These are phyloP conservation scores for Tenrec ecaudatus DNA, from an alignment of 2,113 vertebrate species.

Conservation along the genomic window DNA sequence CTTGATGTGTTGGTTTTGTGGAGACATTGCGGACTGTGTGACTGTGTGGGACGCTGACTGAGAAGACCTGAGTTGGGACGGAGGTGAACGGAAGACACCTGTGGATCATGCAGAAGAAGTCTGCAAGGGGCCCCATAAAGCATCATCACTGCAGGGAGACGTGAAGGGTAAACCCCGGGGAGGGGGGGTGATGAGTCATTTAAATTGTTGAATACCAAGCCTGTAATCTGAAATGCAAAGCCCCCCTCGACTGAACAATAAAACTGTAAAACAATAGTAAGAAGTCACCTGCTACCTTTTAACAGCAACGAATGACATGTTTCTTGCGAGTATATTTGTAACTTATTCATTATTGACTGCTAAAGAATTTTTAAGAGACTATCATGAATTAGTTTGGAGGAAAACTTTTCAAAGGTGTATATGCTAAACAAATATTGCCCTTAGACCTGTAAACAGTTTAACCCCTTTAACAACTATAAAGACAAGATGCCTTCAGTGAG, in stretches of 20 bases:
- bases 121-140: background rate
- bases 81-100: background rate
- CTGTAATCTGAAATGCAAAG: too few species aligned
- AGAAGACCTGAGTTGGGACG: background rate
- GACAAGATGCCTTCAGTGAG: background rate
- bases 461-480: background rate
- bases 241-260: too few species aligned
- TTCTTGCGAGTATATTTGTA: slow-evolving; percentile 32
- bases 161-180: too few species aligned
- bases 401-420: background rate
- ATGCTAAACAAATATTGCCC: slow-evolving; percentile 1
- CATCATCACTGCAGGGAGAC: background rate
- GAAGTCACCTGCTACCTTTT: too few species aligned
- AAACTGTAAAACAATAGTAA: too few species aligned
- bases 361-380: background rate
- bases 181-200: too few species aligned
- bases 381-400: background rate
- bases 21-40: background rate
- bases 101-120: background rate
- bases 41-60: background rate
- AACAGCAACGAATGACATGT: background rate
- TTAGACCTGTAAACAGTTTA: background rate
- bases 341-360: background rate
- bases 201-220: too few species aligned
- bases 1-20: background rate